These are phyloP conservation scores for Spheniscus humboldti DNA, from an alignment of 2,797 vertebrate species.

Conservation along the genomic window DNA sequence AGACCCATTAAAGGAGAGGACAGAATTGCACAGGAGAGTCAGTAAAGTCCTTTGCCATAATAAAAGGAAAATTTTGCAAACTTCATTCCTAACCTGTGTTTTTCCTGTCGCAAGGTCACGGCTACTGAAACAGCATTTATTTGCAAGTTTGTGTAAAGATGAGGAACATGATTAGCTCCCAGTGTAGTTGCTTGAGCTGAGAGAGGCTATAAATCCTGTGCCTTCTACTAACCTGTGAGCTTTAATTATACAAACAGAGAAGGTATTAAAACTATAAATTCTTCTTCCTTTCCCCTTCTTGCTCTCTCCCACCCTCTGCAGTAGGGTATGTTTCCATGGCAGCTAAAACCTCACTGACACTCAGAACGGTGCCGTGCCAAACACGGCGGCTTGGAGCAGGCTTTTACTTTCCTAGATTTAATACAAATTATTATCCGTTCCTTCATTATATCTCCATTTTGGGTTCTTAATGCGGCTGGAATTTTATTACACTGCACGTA, in stretches of 20 bases:
- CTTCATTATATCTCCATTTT: neutral
- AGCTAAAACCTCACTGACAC: slow-evolving; percentile 10
- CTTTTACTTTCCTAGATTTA: neutral
- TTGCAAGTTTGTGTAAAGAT: neutral
- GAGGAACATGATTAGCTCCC: rapidly evolving
- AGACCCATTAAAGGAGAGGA: neutral
- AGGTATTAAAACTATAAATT: neutral
- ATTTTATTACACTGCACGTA: neutral
- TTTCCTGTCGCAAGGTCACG: neutral
- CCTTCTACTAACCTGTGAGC: neutral
- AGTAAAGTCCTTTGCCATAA: neutral
- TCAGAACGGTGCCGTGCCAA: neutral
- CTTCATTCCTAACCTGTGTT: neutral
- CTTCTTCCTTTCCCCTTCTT: neutral
- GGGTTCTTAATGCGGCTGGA: neutral
- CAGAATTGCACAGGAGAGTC: neutral
- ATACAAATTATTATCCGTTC: neutral
- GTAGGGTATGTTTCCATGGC: neutral
- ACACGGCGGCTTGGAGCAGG: neutral
- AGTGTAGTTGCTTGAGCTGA: neutral
- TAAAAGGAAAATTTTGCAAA: neutral
- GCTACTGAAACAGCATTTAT: neutral
- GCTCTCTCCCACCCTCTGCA: neutral
- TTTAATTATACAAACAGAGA: neutral
- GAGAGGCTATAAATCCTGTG: neutral